These are phyloP conservation scores for Micronycteris hirsuta DNA, from an alignment of 2,113 vertebrate genomes.

Conservation along the genomic window DNA sequence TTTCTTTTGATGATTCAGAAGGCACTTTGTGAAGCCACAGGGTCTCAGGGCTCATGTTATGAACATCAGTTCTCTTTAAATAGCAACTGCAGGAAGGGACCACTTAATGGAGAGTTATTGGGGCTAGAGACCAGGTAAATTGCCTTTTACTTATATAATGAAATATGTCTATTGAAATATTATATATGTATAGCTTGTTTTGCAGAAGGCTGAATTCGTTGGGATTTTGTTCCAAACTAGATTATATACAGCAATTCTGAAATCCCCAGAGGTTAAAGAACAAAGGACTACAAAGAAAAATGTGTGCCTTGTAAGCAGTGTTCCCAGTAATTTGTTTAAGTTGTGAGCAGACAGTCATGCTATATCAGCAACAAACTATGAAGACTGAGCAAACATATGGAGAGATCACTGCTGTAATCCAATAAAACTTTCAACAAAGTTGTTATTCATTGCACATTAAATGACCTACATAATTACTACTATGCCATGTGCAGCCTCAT, in stretches of 20 bases:
- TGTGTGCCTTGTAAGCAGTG: slow-evolving; percentile 52
- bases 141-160: background rate
- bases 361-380: slow-evolving; percentile 51
- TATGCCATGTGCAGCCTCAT: background rate
- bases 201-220: background rate
- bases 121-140: background rate
- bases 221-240: slow-evolving; percentile 39
- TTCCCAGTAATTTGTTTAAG: slow-evolving; percentile 54
- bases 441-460: slow-evolving; percentile 4
- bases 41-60: background rate
- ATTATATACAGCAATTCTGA: slow-evolving; percentile 31
- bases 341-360: slow-evolving; percentile 37
- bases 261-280: slow-evolving; percentile 37
- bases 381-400: slow-evolving; percentile 29
- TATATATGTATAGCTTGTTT: background rate
- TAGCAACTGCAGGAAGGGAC: background rate
- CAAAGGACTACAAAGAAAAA: slow-evolving; percentile 59
- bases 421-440: slow-evolving; percentile 45
- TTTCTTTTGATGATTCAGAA: slow-evolving; percentile 44
- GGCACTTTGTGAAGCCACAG: background rate
- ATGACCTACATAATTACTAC: background rate
- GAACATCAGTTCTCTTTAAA: slow-evolving; percentile 20
- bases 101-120: slow-evolving; percentile 19
- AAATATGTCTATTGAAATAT: background rate
- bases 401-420: background rate